A percentile compares a stretch with the other conserved stretches of the same genome.
Conservation (phyloP, 2,797 vertebrate genomes). For the Prunella strophiata region DNA sequence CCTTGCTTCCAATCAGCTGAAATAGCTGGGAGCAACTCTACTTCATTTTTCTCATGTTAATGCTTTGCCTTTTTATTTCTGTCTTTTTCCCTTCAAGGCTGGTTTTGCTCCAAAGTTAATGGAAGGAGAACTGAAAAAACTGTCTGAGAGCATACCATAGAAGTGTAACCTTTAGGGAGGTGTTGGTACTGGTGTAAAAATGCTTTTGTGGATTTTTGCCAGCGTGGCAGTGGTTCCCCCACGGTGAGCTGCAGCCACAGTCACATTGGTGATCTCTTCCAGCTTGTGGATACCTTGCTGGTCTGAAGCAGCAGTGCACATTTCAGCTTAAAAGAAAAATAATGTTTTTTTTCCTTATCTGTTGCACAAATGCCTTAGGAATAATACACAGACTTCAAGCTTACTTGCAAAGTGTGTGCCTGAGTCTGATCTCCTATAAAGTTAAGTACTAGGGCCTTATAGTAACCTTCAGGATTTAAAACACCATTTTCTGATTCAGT, state of each 20-base stretch:
- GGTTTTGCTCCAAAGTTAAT: neutral
- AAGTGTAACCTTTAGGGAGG: neutral
- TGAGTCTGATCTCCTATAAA: neutral
- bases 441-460: neutral
- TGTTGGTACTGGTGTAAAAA: neutral
- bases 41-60: constrained; percentile 20
- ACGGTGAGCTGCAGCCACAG: neutral
- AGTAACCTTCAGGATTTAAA: neutral
- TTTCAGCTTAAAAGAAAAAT: neutral
- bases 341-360: neutral
- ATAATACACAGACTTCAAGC: neutral
- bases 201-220: neutral
- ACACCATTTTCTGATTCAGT: neutral
- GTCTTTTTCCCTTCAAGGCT: neutral
- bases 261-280: neutral
- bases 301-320: neutral
- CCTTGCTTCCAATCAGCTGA: neutral
- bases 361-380: neutral
- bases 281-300: neutral
- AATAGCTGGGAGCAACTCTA: neutral
- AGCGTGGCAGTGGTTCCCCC: neutral
- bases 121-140: neutral
- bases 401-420: fast-evolving
- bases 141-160: neutral
- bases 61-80: constrained; percentile 14